phyloP scores from a whole-genome alignment of 2,797 vertebrate species.

The Squalus acanthias region DNA sequence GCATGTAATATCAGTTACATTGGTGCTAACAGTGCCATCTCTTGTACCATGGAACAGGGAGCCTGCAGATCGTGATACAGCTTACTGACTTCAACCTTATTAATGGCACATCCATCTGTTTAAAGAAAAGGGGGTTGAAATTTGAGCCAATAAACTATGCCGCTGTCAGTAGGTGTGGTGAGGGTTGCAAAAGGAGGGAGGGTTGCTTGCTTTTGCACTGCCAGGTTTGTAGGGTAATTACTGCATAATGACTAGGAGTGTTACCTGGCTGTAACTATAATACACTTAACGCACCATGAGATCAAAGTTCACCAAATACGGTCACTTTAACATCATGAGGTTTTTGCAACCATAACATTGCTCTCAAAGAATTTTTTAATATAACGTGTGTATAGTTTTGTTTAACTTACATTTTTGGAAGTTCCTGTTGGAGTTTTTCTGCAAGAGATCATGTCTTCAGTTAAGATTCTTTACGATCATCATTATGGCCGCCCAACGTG shows the following conservation, averaged over 20 bases:
- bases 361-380: no score
- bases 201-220: neutral
- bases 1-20: neutral
- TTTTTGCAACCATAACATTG: no score
- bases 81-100: neutral
- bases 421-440: neutral
- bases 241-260: neutral
- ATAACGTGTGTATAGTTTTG: neutral
- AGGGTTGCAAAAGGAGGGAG: neutral
- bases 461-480: neutral
- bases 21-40: neutral
- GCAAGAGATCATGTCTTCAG: neutral
- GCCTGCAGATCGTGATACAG: neutral
- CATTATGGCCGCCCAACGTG: neutral
- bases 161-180: neutral
- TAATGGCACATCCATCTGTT: neutral
- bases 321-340: no score
- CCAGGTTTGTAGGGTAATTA: neutral
- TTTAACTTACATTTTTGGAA: neutral
- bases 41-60: neutral
- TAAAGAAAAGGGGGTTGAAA: neutral
- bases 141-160: neutral
- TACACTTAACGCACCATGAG: no score
- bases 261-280: neutral
- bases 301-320: no score